phyloP scores from a whole-genome alignment of 2,888 invertebrate genomes.

The Conomelus anceps region DNA sequence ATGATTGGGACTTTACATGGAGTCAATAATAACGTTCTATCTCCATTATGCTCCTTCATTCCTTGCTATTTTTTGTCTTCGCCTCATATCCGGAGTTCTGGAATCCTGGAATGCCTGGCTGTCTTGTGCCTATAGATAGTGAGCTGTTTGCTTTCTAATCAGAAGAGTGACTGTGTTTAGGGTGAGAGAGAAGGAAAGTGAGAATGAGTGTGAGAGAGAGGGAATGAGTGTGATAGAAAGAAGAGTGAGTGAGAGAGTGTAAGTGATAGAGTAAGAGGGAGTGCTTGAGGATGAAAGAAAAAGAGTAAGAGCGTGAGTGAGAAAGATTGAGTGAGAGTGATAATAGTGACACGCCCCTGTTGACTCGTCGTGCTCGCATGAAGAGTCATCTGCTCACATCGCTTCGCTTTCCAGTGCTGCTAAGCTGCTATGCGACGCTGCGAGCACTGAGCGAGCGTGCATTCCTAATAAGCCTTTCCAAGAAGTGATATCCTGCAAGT shows the following conservation, averaged over 20 bases:
- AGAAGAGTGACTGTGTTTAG: not conserved
- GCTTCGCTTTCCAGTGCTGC: not conserved
- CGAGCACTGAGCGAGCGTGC: not conserved
- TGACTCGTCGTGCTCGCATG: too few relatives aligned
- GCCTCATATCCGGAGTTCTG: not conserved
- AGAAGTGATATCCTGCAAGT: not conserved
- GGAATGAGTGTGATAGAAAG: not conserved
- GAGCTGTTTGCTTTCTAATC: not conserved
- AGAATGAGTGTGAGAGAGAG: not conserved
- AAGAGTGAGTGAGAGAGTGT: not conserved
- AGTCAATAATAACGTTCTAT: too few relatives aligned
- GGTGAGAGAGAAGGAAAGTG: not conserved
- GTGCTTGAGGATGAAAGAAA: not conserved
- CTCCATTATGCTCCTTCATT: too few relatives aligned
- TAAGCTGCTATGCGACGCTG: too few relatives aligned
- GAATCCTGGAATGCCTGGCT: not conserved
- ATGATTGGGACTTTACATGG: too few relatives aligned
- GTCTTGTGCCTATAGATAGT: not conserved
- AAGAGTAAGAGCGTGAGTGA: not conserved
- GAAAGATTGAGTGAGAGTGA: not conserved
- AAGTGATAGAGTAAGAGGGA: not conserved
- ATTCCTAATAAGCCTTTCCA: not conserved
- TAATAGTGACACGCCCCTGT: not conserved
- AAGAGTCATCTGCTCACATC: too few relatives aligned
- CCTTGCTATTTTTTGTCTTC: too few relatives aligned